Base-by-base conservation (phyloP, 2,797 vertebrate species). In the Pipistrellus nathusii region DNA sequence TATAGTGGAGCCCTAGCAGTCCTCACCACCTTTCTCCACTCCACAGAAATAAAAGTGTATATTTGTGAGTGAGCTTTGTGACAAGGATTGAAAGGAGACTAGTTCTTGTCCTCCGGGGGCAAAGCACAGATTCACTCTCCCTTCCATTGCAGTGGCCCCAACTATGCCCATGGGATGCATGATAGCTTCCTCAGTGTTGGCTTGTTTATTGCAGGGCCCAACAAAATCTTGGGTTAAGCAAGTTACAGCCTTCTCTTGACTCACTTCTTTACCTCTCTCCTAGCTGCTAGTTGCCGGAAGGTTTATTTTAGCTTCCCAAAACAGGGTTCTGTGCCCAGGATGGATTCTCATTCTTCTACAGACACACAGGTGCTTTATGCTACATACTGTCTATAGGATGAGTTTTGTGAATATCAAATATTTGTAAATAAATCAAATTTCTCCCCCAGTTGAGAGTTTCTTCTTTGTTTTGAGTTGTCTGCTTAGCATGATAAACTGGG, bases 161-260 rank as follows among this genome's bases (percentile, higher is more conserved):
- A 17, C 41, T 76, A 4, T 30, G 38, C 71, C 17, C 13, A 0
- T 9, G 12, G 81, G 87, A 27, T 32, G 51, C 88, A 68, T 2
- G 85, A 68, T 18, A 35, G 73, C 38, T 25, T 68, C 90, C 87
- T 93, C 57, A 32, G 9, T 1, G 55, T n/a, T 78, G 82, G n/a
- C 88, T 94, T 78, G 32, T 82, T 93, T 57, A 30, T 87, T 82
- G 41, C 77, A 87, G 55, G 32, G 46, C 44, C 48, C 76, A 82
- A 87, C n/a, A n/a, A 32, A 94, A 64, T 92, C 85, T 72, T 81
- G 85, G 88, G 88, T 76, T 95, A 48, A 88, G 20, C 66, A n/a
- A 95, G 68, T 73, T 68, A 73, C 14, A 48, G 11, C 30, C n/a
- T 10, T 20, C 14, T n/a, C 57, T 91, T 78, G 41, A 88, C 71